A percentile compares a stretch with the other conserved stretches of the same genome.
Conservation (phyloP, 1,140 invertebrate genomes). For the Metaphire vulgaris region DNA sequence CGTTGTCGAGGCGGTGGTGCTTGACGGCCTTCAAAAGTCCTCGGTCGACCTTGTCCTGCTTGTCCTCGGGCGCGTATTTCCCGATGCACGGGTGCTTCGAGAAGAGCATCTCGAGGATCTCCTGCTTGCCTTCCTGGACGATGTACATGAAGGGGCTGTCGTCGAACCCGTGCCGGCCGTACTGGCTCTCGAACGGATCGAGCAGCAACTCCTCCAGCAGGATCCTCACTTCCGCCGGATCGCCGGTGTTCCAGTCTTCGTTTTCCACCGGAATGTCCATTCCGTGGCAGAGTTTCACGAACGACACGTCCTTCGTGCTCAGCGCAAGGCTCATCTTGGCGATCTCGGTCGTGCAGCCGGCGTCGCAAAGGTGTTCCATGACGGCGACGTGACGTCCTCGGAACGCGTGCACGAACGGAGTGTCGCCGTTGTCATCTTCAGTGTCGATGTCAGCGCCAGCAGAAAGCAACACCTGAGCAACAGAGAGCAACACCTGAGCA, state of each 20-base stretch:
- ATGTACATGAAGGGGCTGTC: slow-evolving; percentile 30
- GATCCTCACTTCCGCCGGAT: slow-evolving; percentile 20
- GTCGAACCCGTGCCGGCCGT: slow-evolving; percentile 28
- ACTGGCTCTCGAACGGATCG: slow-evolving; percentile 29
- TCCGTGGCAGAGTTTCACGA: slow-evolving; percentile 26
- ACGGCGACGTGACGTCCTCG: slow-evolving; percentile 18
- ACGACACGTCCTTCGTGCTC: slow-evolving; percentile 20
- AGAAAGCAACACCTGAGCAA: slow-evolving; percentile 27
- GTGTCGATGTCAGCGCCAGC: slow-evolving; percentile 28
- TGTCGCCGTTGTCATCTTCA: slow-evolving; percentile 31
- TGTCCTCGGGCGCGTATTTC: slow-evolving; percentile 13
- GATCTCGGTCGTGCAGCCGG: slow-evolving; percentile 26
- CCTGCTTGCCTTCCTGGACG: slow-evolving; percentile 26
- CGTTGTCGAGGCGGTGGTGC: slow-evolving; percentile 23
- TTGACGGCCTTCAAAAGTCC: slow-evolving; percentile 25
- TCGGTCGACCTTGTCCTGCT: slow-evolving; percentile 18
- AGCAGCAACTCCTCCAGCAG: slow-evolving; percentile 24
- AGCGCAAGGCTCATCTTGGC: slow-evolving; percentile 30
- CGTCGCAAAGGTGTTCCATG: slow-evolving; percentile 25
- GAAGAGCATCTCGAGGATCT: slow-evolving; percentile 26
- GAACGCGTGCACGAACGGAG: slow-evolving; percentile 30
- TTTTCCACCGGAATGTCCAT: slow-evolving; percentile 29
- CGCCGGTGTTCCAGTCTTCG: slow-evolving; percentile 28
- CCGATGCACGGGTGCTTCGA: slow-evolving; percentile 17
- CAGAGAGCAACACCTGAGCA: too few relatives aligned